Conservation (phyloP, 2,113 vertebrate genomes). For the Burhinus bistriatus region DNA sequence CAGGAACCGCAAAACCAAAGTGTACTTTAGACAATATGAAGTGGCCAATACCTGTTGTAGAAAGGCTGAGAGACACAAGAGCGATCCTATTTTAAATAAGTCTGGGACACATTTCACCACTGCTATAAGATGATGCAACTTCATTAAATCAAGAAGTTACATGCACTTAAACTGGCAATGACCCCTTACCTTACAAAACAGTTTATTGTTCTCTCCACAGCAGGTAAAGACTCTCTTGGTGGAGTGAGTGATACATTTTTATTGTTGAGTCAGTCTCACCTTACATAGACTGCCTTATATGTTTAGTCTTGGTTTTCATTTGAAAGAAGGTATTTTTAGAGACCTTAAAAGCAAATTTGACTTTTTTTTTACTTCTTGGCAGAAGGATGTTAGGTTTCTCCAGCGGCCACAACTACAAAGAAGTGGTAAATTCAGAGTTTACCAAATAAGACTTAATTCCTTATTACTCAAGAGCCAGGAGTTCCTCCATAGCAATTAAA, state of each 20-base stretch:
- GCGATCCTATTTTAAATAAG: background rate
- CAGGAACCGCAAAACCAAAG: background rate
- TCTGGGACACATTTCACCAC: constrained; percentile 34
- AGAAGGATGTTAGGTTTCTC: background rate
- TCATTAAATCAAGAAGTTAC: constrained; percentile 59
- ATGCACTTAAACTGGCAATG: constrained; percentile 58
- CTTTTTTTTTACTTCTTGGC: background rate
- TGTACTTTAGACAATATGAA: background rate
- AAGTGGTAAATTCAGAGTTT: constrained; percentile 24
- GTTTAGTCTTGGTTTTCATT: constrained; percentile 19
- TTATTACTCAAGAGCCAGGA: constrained; percentile 15
- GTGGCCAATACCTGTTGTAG: background rate
- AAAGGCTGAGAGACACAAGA: background rate
- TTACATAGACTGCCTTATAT: background rate
- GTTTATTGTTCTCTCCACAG: constrained; percentile 60
- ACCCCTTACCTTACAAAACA: constrained; percentile 63
- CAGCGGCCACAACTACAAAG: constrained; percentile 18
- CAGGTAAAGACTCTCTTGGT: constrained; percentile 28
- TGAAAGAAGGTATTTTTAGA: constrained; percentile 13
- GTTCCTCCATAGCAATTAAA: background rate
- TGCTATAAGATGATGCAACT: constrained; percentile 52
- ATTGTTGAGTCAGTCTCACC: constrained; percentile 43
- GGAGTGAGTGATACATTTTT: constrained; percentile 32
- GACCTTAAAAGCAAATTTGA: constrained; percentile 7
- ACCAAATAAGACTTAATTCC: constrained; percentile 44